These are phyloP conservation scores for Hyles euphorbiae DNA, from an alignment of 1,140 invertebrate species.

Conservation along the genomic window DNA sequence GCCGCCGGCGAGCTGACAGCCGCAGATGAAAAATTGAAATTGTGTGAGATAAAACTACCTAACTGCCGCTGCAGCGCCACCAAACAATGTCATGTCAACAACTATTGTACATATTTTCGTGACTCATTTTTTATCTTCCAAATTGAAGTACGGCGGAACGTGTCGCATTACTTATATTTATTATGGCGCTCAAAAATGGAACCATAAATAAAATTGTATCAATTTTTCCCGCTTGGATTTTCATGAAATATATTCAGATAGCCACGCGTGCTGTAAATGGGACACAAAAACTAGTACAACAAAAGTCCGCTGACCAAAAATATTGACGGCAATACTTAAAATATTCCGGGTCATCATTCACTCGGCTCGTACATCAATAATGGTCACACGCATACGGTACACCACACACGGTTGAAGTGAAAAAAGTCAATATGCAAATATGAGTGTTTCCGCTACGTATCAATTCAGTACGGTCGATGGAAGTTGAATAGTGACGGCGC, in stretches of 20 bases:
- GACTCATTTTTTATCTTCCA: constrained; percentile 7
- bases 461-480: constrained; percentile 48
- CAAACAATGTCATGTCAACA: constrained; percentile 63
- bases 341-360: too few relatives aligned
- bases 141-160: neutral
- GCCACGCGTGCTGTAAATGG: too few relatives aligned
- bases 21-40: constrained; percentile 75
- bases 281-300: too few relatives aligned
- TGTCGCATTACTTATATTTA: too few relatives aligned
- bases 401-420: constrained; percentile 14
- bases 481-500: constrained; percentile 54
- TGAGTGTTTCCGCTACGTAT: constrained; percentile 48
- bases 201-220: too few relatives aligned
- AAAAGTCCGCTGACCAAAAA: too few relatives aligned
- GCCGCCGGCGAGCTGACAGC: constrained; percentile 65
- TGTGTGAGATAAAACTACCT: constrained; percentile 72
- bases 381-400: too few relatives aligned
- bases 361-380: too few relatives aligned
- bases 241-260: too few relatives aligned
- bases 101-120: constrained; percentile 30
- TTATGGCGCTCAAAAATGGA: neutral
- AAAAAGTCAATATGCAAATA: constrained; percentile 52
- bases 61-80: constrained; percentile 49
- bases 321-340: too few relatives aligned
- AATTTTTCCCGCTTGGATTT: too few relatives aligned